A percentile compares a stretch with the other conserved stretches of the same genome.
Evolutionary conservation across 2,797 vertebrate genomes (phyloP).

Genomic region (Labeo calbasu): DNA sequence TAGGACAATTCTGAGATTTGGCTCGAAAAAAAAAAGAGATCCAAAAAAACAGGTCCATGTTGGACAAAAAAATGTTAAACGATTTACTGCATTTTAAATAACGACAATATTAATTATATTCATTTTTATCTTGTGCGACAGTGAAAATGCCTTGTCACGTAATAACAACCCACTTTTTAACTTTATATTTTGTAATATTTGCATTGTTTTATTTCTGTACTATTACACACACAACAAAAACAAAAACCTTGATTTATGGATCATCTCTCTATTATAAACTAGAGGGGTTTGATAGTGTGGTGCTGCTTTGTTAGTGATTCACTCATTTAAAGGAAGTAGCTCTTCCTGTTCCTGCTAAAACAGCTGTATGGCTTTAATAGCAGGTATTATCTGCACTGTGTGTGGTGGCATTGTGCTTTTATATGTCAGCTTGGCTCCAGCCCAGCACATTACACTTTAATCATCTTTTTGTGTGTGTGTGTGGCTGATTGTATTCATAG

Average conservation of each 20-base stretch:
- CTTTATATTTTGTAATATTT: too few relatives aligned
- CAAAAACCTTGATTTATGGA: background rate
- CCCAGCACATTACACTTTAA: slow-evolving; percentile 23
- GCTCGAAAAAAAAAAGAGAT: too few relatives aligned
- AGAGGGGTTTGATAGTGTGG: background rate
- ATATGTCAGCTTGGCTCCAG: slow-evolving; percentile 9
- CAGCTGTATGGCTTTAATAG: slow-evolving; percentile 23
- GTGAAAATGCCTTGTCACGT: too few relatives aligned
- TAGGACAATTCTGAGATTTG: too few relatives aligned
- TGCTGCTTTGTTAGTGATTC: background rate
- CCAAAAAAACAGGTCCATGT: too few relatives aligned
- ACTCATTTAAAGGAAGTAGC: slow-evolving; percentile 4
- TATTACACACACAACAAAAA: background rate
- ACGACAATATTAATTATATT: too few relatives aligned
- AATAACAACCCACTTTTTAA: too few relatives aligned
- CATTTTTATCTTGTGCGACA: too few relatives aligned
- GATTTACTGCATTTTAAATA: too few relatives aligned
- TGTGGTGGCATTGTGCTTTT: slow-evolving; percentile 23
- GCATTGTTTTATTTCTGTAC: too few relatives aligned
- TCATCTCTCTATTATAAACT: background rate
- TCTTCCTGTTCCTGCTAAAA: slow-evolving; percentile 12
- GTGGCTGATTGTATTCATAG: background rate
- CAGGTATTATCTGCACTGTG: slow-evolving; percentile 17
- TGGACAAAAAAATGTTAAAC: too few relatives aligned
- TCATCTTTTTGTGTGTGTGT: slow-evolving; percentile 12